These are phyloP conservation scores for Brachionus sp. DNA, from an alignment of 1,140 invertebrate species.

Conservation along the genomic window DNA sequence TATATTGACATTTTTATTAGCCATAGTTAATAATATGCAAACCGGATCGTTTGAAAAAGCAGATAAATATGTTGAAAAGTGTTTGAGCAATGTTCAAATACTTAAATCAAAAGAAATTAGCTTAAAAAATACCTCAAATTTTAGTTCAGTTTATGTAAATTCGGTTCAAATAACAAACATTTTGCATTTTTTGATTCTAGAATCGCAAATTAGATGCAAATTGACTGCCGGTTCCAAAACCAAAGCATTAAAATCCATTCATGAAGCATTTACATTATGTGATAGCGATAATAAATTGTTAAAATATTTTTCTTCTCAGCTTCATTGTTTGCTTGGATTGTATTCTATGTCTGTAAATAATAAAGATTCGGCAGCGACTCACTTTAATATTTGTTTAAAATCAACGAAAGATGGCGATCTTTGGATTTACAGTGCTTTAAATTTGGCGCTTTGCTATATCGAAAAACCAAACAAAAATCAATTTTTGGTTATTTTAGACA, in stretches of 20 bases:
- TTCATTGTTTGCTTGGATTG: slow-evolving; percentile 30
- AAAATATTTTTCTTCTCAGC: neutral
- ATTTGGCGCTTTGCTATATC: slow-evolving; percentile 24
- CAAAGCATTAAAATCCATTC: neutral
- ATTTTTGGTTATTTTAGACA: slow-evolving; percentile 19
- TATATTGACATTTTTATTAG: slow-evolving; percentile 14
- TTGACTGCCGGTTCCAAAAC: neutral
- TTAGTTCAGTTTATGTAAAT: neutral
- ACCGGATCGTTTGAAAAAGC: slow-evolving; percentile 19
- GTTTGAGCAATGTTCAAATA: slow-evolving; percentile 17
- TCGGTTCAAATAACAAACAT: neutral
- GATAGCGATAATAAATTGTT: neutral
- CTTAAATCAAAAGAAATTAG: slow-evolving; percentile 3
- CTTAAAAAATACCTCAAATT: neutral
- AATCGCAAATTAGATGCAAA: neutral
- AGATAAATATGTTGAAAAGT: neutral
- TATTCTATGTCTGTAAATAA: neutral
- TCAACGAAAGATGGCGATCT: neutral
- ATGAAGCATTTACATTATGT: neutral
- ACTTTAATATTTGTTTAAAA: slow-evolving; percentile 27
- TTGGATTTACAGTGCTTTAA: neutral
- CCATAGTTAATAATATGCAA: slow-evolving; percentile 21
- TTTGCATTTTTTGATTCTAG: neutral
- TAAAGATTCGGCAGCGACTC: neutral
- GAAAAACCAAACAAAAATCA: slow-evolving; percentile 26